Base-by-base conservation (phyloP, 2,797 vertebrate genomes). In the Poecilia wingei region DNA sequence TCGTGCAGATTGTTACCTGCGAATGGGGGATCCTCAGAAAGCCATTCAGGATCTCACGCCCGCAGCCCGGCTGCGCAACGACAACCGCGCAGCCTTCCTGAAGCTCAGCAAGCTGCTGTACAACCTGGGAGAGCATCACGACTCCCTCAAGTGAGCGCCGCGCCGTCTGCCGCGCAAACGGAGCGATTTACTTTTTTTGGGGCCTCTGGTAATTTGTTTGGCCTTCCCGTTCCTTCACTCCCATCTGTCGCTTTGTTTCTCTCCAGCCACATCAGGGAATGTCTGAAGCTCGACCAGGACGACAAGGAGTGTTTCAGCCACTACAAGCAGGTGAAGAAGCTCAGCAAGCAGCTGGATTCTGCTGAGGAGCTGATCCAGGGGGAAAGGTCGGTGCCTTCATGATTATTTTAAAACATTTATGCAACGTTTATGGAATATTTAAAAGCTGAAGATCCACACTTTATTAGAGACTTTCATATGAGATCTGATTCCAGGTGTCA, bases 281-380 rank as follows among this genome's bases (percentile, higher is more conserved):
- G 97, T 89, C 91, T 97, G 86, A 96, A 96, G 90, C 92, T 97
- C 36, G 96, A 97, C 89, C 97, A 97, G 91, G 97, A 97, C 0
- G 96, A 97, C 87, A 96, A 95, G 46, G 95, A 96, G 59, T 97
- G 96, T 88, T 96, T 97, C 79, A 81, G 92, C 51, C 96, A 96
- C 86, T 97, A 97, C 93, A 97, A 96, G 89, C 96, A 95, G 87
- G 96, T 96, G 88, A 97, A 97, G 80, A 97, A 96, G 84, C 96
- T 97, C 75, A 95, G 95, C 88, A 96, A 96, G 87, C 97, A 97
- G 91, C 89, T 97, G 89, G 96, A 97, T 84, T 89, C 92, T 0
- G 97, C 96, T 0, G 96, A 97, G 33, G 95, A 96, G 80, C 92
- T 96, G 41, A 92, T 97, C 80, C 88, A 93, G 41, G 92, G 93